A percentile compares a stretch with the other conserved stretches of the same genome.
Evolutionary conservation across 2,888 invertebrate species (phyloP).

Genomic region (Deroplatys truncata): DNA sequence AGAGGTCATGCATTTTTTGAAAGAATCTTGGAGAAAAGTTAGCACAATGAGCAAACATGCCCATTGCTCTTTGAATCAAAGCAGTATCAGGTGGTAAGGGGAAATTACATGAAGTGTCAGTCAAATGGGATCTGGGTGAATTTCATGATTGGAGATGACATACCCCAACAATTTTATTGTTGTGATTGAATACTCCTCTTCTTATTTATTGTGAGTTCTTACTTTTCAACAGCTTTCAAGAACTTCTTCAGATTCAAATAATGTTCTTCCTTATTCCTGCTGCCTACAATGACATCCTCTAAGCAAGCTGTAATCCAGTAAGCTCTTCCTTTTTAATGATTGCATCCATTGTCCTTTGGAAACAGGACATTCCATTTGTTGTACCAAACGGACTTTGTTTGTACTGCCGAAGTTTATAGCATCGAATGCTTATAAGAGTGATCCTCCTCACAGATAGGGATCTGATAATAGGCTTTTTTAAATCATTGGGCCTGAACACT

Average conservation of each 20-base stretch:
- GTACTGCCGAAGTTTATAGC: not conserved
- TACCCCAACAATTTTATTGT: not conserved
- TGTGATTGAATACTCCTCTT: not conserved
- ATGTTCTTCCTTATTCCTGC: constrained; percentile 24
- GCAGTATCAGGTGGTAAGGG: too few species aligned
- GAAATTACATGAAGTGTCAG: not conserved
- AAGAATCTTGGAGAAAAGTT: too few species aligned
- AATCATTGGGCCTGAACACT: too few species aligned
- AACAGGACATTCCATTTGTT: constrained; percentile 28
- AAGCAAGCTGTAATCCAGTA: constrained; percentile 19
- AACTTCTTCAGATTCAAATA: constrained; percentile 17
- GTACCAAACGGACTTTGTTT: constrained; percentile 27
- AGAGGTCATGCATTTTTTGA: too few species aligned
- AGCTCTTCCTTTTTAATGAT: not conserved
- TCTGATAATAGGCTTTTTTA: constrained; percentile 28
- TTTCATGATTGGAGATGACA: not conserved
- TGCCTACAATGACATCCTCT: constrained; percentile 30
- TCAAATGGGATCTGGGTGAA: not conserved
- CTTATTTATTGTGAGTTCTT: not conserved
- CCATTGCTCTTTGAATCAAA: not conserved
- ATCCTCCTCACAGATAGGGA: constrained; percentile 25
- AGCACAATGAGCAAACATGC: not conserved
- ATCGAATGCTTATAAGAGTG: constrained; percentile 16
- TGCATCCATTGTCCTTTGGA: not conserved
- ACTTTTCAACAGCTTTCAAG: not conserved